phyloP scores from a whole-genome alignment of 30 jellyfish, hydroid and myxozoan species.

The Catostylus mosaicus region DNA sequence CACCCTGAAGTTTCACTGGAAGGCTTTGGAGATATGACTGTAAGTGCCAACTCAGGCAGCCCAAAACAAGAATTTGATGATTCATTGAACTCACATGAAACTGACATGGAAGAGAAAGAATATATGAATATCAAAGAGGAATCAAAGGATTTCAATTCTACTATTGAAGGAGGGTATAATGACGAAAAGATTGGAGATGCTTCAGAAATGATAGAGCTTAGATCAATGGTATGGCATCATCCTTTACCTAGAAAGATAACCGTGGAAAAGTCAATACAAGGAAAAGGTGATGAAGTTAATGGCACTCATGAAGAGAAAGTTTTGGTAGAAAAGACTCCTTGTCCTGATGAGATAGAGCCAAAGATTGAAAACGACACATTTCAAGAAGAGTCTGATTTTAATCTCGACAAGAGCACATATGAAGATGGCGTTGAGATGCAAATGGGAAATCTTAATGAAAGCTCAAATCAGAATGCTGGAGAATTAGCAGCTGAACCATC shows the following conservation, averaged over 20 bases:
- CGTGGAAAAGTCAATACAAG: neutral
- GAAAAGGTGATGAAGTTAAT: neutral
- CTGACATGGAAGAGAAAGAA: constrained; percentile 19
- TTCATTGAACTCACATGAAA: constrained; percentile 8
- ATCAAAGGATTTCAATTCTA: constrained; percentile 4
- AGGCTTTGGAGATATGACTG: constrained; percentile 10
- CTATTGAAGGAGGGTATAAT: neutral
- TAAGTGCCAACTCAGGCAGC: neutral
- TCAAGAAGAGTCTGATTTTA: neutral
- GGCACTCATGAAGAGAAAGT: neutral
- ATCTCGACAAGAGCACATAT: neutral
- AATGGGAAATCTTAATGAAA: neutral
- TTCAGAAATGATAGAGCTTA: constrained; percentile 42
- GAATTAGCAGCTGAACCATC: neutral
- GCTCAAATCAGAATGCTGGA: neutral
- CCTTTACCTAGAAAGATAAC: constrained; percentile 9
- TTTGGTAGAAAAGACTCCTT: neutral
- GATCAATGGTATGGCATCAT: constrained; percentile 63
- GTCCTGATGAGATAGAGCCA: neutral
- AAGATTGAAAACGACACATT: neutral
- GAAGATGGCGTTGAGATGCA: neutral
- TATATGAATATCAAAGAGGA: constrained; percentile 2
- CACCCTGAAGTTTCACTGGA: constrained; percentile 64
- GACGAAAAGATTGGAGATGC: constrained; percentile 14
- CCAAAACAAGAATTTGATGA: constrained; percentile 7